These are phyloP conservation scores for Apotomis betuletana DNA, from an alignment of 2,888 invertebrate species.

Conservation along the genomic window DNA sequence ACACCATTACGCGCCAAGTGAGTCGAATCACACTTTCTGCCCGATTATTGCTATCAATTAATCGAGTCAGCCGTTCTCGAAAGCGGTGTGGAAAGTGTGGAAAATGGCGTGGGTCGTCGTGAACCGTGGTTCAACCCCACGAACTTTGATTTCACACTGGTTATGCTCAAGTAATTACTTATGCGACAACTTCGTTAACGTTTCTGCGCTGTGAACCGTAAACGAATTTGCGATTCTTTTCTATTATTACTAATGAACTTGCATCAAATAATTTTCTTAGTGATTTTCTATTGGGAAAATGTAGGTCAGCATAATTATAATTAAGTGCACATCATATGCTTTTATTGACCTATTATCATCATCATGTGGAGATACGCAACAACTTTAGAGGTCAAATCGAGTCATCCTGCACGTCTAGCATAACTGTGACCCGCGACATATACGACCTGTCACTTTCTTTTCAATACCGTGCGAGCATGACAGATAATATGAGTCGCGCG, in stretches of 20 bases:
- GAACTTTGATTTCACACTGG: slow-evolving; percentile 37
- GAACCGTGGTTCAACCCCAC: slow-evolving; percentile 32
- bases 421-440: too few species aligned
- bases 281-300: too few species aligned
- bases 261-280: too few species aligned
- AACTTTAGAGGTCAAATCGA: too few species aligned
- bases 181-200: slow-evolving; percentile 4
- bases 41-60: slow-evolving; percentile 40
- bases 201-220: neutral
- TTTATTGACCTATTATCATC: too few species aligned
- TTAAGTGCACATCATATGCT: too few species aligned
- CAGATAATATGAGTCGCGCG: too few species aligned
- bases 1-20: slow-evolving; percentile 18
- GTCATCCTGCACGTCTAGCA: too few species aligned
- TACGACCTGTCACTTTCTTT: too few species aligned
- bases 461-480: too few species aligned
- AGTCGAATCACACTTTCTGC: slow-evolving; percentile 45
- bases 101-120: slow-evolving; percentile 29
- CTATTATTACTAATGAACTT: neutral
- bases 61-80: slow-evolving; percentile 41
- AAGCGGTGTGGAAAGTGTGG: slow-evolving; percentile 46
- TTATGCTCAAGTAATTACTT: slow-evolving; percentile 15
- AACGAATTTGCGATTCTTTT: neutral
- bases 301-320: too few species aligned
- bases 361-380: too few species aligned